Evolutionary conservation across 2,888 invertebrate genomes (phyloP), one percentile per base, ranked within the genome.

Genomic region (Acrobasis repandana): DNA sequence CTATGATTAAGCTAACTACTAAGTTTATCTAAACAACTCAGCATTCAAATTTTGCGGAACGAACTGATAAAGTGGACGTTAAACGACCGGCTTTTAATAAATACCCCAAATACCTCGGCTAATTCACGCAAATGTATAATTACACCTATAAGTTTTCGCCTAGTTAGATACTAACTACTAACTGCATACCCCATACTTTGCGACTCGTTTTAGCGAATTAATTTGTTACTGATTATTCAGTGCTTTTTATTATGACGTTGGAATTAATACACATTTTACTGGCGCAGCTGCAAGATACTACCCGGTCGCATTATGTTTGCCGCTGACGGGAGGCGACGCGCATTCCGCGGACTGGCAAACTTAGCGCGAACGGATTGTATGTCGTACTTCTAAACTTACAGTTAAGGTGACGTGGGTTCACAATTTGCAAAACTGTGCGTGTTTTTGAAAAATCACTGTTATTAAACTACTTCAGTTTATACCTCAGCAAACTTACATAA

Each of bases 131-230:
- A 58, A 73, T 73, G 66, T 66, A 67, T 75, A 73, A 75, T 76
- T 71, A 67, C 68, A 65, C 62, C 72, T 73, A 77, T 80, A 77
- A 79, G 71, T 75, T 80, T 79, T 77, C 74, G 77, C 73, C 73
- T 73, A 73, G 73, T 73, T 67, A 63, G 68, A 66, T 77, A 43
- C 43, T 43, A n/a, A 43, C 43, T n/a, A n/a, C 43, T 43, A 80
- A 76, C 74, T 74, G 61, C 67, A 65, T 68, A 71, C 68, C 67
- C 67, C 67, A 69, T 71, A 68, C 74, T 76, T 70, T 65, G 62
- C 58, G 65, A 69, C 72, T 65, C 9, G 73, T 69, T 71, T 64
- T 65, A 58, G 36, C 61, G 58, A 62, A 62, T 61, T 57, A 61
- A 48, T 64, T 49, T 38, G n/a, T 38, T 16, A 64, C 63, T 64